These are phyloP conservation scores for Sphinx pinastri DNA, from an alignment of 2,888 invertebrate species.

Conservation along the genomic window DNA sequence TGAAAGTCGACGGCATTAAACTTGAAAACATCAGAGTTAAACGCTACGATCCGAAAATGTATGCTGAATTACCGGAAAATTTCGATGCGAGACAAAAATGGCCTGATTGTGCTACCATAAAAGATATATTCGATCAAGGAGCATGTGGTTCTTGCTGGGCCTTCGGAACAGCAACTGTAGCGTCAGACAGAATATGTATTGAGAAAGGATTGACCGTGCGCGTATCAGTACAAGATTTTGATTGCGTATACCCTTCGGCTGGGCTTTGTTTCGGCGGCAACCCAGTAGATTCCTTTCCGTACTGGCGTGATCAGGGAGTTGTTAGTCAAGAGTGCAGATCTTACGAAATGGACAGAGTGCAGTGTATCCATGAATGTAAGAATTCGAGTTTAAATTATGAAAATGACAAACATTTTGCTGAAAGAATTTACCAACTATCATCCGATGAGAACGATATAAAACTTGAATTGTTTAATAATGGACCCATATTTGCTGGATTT, in stretches of 20 bases:
- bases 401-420: background rate
- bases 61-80: background rate
- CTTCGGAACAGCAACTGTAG: constrained; percentile 32
- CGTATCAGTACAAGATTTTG: constrained; percentile 13
- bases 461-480: constrained; percentile 33
- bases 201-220: constrained; percentile 25
- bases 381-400: background rate
- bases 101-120: background rate
- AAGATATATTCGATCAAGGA: constrained; percentile 29
- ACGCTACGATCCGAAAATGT: background rate
- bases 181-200: constrained; percentile 38
- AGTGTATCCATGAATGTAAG: background rate
- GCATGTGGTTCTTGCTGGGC: constrained; percentile 33
- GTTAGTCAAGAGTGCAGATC: background rate
- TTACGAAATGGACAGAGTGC: background rate
- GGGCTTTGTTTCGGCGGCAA: background rate
- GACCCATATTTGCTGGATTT: constrained; percentile 31
- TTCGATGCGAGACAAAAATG: constrained; percentile 15
- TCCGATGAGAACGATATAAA: constrained; percentile 28
- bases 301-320: background rate
- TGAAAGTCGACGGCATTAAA: background rate
- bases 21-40: background rate
- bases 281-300: background rate
- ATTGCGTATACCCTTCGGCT: background rate
- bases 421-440: background rate